Evolutionary conservation across 1,140 invertebrate genomes (phyloP), one percentile per base, ranked within the genome.

Genomic region (Brachionus paranguensis): DNA sequence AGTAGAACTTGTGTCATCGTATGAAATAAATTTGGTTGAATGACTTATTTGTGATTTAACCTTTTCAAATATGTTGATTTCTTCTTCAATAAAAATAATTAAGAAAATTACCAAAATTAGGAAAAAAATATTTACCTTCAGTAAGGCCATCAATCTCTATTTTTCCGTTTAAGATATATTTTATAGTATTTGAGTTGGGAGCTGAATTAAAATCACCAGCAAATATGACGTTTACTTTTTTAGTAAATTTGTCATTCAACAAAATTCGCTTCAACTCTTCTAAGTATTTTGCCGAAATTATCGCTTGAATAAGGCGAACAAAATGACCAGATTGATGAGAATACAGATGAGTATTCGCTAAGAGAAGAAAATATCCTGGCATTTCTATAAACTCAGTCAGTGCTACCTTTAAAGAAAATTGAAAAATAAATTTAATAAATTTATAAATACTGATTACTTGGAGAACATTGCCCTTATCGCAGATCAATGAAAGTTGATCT

Each of bases 261-360:
- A 83, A 55, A 11, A n/a, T 60, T 41, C 29, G 11, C 37, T 81
- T 60, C n/a, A 81, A 60, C 10, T 60, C 24, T 47, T 81, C 14
- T 45, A 81, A 68, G 20, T 33, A 68, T 64, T 81, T 43, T 17
- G 37, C n/a, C 3, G 43, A 45, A 3, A 84, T 33, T n/a, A 74
- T 84, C 12, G 45, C 5, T 47, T 84, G 83, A 8, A 84, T 37
- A 11, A 72, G 60, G 3, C 83, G 68, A 24, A 84, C 6, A 37
- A 78, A 43, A 64, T 84, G 68, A 10, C 33, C 83, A 14, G 45
- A 24, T 17, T 24, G 68, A 74, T 84, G 83, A 55, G 74, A 84
- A 78, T 60, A 84, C 29, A 84, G 29, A 43, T 84, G 83, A 2
- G 83, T 84, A 65, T 84, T 84, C 3, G 65, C 60, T 0, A 84